Base-by-base conservation (phyloP, 2,797 vertebrate genomes). In the Antrozous pallidus region DNA sequence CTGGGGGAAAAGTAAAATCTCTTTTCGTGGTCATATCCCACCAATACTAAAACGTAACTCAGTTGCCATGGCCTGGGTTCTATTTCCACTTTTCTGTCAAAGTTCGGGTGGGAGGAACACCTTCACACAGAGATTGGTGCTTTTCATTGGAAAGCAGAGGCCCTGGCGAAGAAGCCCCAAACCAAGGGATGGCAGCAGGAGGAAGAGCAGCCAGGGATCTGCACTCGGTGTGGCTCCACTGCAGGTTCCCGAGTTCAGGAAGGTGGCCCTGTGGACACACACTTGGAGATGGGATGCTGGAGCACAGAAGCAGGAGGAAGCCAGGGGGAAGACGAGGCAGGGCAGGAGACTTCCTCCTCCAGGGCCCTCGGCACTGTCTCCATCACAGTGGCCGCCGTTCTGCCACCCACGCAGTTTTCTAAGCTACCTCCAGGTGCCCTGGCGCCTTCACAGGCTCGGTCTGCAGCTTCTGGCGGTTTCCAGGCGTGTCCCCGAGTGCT, bases 21-120 rank as follows among this genome's bases (percentile, higher is more conserved):
- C 78, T 84, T 90, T 96, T 93, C 58, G 78, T 13, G 42, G 84
- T 47, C 63, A 81, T 63, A 22, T 65, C 42, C 38, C 84, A 88
- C 26, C 63, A 88, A 84, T 24, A 78, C 20, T 40, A 58, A 85
- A 92, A 80, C 26, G 67, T 79, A 93, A 90, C 36, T 91, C 65
- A 78, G 80, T 49, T 73, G 67, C 40, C 58, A 69, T 1, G 11
- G 79, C 40, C 67, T 24, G 33, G 26, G 4, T 70, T 80, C 80
- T 36, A 70, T 22, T 92, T 81, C 58, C 80, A 89, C 56, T 12
- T 74, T 47, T 28, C 31, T 22, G 73, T 36, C 1, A 36, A n/a
- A 38, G 51, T 63, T 83, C 80, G 51, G 33, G 22, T 28, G 69
- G 56, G 47, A 77, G 54, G 26, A 47, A 87, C 61, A 49, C 0